These are phyloP conservation scores for Streptopelia turtur DNA, from an alignment of 2,797 vertebrate genomes.

Conservation along the genomic window DNA sequence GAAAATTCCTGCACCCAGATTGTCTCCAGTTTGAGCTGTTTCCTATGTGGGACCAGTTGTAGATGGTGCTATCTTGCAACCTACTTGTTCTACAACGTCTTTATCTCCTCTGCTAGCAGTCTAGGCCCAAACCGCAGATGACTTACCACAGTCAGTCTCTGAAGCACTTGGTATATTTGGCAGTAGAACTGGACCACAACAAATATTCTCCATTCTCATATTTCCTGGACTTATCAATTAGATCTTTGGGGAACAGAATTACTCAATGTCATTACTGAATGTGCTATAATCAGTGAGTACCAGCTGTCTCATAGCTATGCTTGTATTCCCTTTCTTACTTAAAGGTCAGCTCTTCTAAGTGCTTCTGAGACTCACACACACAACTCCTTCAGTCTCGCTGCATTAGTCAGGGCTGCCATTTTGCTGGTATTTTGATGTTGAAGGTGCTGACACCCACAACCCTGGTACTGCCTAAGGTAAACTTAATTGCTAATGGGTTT, in stretches of 20 bases:
- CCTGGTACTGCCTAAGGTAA: background rate
- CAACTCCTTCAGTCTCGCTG: background rate
- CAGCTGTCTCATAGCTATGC: background rate
- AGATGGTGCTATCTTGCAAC: background rate
- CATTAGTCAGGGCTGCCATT: background rate
- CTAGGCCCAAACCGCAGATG: background rate
- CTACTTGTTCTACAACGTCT: background rate
- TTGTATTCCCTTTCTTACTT: background rate
- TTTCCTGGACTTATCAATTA: background rate
- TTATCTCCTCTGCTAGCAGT: background rate
- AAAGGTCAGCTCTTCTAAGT: background rate
- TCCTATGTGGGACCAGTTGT: background rate
- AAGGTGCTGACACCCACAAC: background rate
- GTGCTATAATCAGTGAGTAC: background rate
- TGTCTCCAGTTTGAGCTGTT: background rate
- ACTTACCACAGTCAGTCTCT: background rate
- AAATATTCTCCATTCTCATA: background rate
- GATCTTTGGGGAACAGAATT: background rate
- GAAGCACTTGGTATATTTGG: background rate
- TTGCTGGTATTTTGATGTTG: background rate
- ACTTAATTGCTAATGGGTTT: background rate
- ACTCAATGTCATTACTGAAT: background rate
- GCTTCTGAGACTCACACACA: fast-evolving
- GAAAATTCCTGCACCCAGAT: background rate
- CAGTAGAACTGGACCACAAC: background rate